Percentiles rank a stretch among this genome's conserved stretches.
phyloP scores from a whole-genome alignment of 2,888 invertebrate species.

The Limnephilus auricula region DNA sequence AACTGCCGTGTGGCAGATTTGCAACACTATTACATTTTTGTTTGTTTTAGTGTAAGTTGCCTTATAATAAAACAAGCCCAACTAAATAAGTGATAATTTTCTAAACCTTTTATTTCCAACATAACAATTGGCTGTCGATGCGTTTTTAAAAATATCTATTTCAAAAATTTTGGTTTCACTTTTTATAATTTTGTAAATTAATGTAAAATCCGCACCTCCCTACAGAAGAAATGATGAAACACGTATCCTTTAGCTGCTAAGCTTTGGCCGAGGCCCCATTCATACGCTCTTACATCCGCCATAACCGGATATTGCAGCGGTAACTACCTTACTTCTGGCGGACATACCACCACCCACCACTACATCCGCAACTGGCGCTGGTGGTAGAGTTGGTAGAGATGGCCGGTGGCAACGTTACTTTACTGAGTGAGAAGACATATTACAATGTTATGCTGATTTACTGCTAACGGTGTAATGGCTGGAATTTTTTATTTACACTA shows the following conservation, averaged over 20 bases:
- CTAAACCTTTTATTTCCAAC: too few species aligned
- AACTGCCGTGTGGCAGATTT: too few species aligned
- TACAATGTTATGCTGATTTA: background rate
- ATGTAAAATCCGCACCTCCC: background rate
- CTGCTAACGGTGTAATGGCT: background rate
- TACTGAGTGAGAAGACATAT: background rate
- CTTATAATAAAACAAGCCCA: too few species aligned
- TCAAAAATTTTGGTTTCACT: background rate
- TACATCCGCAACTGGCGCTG: background rate
- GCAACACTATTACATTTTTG: too few species aligned
- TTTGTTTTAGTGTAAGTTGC: too few species aligned
- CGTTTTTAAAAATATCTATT: background rate
- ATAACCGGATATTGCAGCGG: constrained; percentile 49
- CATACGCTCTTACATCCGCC: constrained; percentile 59
- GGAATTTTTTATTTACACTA: background rate
- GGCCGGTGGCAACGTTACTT: background rate
- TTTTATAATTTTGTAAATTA: background rate
- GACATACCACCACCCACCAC: background rate
- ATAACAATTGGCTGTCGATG: background rate
- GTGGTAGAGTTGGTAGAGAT: background rate
- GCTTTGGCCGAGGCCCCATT: constrained; percentile 28
- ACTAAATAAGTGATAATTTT: too few species aligned
- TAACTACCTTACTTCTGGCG: constrained; percentile 20
- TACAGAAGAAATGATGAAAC: background rate
- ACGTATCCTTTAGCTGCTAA: constrained; percentile 36